Percentiles rank a stretch among this genome's conserved stretches.
phyloP scores from a whole-genome alignment of 2,797 vertebrate species.

The Pangasius mekongensis region DNA sequence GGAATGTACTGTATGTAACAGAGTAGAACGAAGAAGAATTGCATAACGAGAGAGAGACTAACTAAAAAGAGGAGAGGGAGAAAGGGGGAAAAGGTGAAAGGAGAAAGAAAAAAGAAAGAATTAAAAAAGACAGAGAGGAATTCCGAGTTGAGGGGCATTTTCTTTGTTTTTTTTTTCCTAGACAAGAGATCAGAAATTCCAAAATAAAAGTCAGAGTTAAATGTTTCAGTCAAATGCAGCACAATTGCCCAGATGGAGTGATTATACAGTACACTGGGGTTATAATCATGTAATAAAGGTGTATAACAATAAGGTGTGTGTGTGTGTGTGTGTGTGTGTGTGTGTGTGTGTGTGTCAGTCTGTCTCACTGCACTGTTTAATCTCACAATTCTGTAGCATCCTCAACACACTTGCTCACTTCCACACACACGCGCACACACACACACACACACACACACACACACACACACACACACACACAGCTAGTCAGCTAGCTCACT shows the following conservation, averaged over 20 bases:
- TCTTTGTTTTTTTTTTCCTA: too few species aligned
- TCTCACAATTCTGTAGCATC: not conserved
- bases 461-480: too few species aligned
- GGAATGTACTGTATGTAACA: not conserved
- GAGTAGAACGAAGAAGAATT: not conserved
- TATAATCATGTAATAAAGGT: not conserved
- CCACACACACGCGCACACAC: too few species aligned
- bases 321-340: not conserved
- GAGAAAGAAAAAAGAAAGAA: too few species aligned
- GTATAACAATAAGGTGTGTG: not conserved
- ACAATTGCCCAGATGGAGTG: not conserved
- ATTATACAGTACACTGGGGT: not conserved
- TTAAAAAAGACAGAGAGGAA: not conserved
- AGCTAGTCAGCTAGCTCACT: not conserved
- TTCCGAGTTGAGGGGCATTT: not conserved
- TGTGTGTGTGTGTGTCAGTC: too few species aligned
- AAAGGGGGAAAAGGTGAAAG: accelerated
- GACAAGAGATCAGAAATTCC: too few species aligned
- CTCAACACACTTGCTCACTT: too few species aligned
- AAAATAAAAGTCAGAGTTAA: too few species aligned
- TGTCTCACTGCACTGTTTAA: too few species aligned
- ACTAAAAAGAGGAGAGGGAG: not conserved
- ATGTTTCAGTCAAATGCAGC: not conserved
- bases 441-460: too few species aligned
- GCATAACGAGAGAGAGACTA: not conserved